Evolutionary conservation across 2,797 vertebrate species (phyloP).

Genomic region (Gallirallus australis): DNA sequence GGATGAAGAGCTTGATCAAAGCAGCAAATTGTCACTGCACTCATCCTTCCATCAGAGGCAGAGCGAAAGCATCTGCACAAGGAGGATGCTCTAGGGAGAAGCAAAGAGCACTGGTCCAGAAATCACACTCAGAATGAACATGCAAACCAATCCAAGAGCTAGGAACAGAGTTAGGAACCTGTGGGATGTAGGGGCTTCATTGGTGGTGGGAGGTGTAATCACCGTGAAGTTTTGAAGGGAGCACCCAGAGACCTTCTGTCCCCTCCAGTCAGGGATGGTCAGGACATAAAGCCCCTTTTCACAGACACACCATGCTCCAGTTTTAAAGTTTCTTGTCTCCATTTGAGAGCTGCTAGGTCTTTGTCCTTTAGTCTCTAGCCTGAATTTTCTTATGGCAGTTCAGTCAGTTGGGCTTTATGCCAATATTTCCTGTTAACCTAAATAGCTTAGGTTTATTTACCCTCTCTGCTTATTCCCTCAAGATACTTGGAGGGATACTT

Average conservation of each 20-base stretch:
- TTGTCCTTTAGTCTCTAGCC: neutral
- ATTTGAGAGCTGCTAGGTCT: neutral
- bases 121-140: neutral
- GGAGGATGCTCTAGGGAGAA: constrained; percentile 48
- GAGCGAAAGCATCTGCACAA: constrained; percentile 68
- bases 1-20: constrained; percentile 72
- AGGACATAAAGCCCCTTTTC: neutral
- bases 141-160: neutral
- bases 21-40: constrained; percentile 71
- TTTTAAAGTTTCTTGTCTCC: neutral
- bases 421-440: neutral
- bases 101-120: neutral
- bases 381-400: neutral
- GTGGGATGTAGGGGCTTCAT: fast-evolving
- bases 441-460: neutral
- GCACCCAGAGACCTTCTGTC: neutral
- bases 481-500: neutral
- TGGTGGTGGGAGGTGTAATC: neutral
- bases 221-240: neutral
- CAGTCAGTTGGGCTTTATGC: neutral
- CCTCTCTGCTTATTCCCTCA: neutral
- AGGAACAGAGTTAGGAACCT: neutral
- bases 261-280: neutral
- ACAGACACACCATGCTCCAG: neutral
- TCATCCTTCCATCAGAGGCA: constrained; percentile 78